Percentiles rank a stretch among this genome's conserved stretches.
These are phyloP conservation scores for Pipistrellus kuhlii DNA, from an alignment of 2,797 vertebrate genomes.

Conservation along the genomic window DNA sequence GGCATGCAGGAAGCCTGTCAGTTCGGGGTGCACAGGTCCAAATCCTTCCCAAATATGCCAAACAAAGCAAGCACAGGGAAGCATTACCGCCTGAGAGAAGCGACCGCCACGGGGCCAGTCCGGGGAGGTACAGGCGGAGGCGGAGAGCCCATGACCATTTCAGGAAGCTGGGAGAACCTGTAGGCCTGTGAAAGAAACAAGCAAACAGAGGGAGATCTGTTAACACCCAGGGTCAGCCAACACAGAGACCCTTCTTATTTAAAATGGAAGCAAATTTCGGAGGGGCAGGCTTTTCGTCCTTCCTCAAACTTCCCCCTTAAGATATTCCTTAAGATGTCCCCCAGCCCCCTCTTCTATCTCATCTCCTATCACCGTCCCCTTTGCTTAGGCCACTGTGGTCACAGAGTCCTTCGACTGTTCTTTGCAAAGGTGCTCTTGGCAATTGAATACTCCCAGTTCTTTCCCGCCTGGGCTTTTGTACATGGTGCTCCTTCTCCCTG, in stretches of 20 bases:
- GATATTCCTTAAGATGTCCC: not conserved
- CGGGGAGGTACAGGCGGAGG: slow-evolving; percentile 97
- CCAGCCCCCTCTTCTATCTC: not conserved
- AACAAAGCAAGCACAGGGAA: slow-evolving; percentile 67
- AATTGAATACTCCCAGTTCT: not conserved
- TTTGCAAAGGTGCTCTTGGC: not conserved
- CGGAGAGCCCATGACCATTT: slow-evolving; percentile 96
- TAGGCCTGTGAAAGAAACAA: slow-evolving; percentile 91
- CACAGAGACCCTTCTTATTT: not conserved
- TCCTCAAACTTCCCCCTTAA: not conserved
- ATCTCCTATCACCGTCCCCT: not conserved
- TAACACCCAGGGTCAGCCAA: not conserved
- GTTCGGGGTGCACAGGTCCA: not conserved
- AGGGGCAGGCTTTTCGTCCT: not conserved
- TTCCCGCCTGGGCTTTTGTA: not conserved
- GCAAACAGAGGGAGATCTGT: not conserved
- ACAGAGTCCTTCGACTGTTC: not conserved
- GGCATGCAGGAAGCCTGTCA: not conserved
- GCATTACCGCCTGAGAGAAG: slow-evolving; percentile 94
- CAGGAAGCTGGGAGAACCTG: slow-evolving; percentile 98
- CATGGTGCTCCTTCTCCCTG: not conserved
- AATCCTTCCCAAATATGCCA: not conserved
- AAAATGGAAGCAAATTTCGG: not conserved
- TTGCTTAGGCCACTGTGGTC: too few species aligned
- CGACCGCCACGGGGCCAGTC: slow-evolving; percentile 93